phyloP scores from a whole-genome alignment of 23 tunicate species.

The Trididemnum nubilum region DNA sequence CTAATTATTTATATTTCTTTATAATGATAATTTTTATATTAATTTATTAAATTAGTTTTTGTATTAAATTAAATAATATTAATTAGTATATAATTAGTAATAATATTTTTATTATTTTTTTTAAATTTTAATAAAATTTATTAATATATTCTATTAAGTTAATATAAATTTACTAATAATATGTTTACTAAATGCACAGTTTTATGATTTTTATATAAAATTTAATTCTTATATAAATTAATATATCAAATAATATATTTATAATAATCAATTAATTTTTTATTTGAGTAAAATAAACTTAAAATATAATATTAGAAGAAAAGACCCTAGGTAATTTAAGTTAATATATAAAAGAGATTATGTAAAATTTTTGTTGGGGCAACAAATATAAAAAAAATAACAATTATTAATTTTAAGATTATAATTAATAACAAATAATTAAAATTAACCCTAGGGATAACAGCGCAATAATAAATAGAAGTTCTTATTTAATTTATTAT shows the following conservation, averaged over 20 bases:
- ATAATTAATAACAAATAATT: not conserved
- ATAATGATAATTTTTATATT: too few species aligned
- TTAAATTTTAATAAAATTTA: too few species aligned
- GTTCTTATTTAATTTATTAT: slow-evolving; percentile 13
- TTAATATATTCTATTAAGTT: not conserved
- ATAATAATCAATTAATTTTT: not conserved
- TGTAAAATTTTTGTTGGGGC: slow-evolving; percentile 28
- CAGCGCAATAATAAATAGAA: slow-evolving; percentile 30
- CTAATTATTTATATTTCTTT: too few species aligned
- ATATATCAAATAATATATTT: not conserved
- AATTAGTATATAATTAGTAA: too few species aligned
- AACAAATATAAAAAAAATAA: not conserved
- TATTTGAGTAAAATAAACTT: slow-evolving; percentile 13
- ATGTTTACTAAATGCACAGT: slow-evolving; percentile 13
- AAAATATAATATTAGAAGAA: not conserved
- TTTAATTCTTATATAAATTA: not conserved
- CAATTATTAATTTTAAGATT: not conserved
- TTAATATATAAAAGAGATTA: not conserved
- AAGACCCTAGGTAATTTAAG: slow-evolving; percentile 39
- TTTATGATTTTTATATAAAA: not conserved
- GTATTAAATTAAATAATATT: too few species aligned
- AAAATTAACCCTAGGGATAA: slow-evolving; percentile 39
- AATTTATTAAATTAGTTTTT: too few species aligned
- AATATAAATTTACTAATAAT: not conserved
- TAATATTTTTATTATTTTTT: too few species aligned